phyloP scores from a whole-genome alignment of 2,888 invertebrate genomes.

The Catocala sponsa region DNA sequence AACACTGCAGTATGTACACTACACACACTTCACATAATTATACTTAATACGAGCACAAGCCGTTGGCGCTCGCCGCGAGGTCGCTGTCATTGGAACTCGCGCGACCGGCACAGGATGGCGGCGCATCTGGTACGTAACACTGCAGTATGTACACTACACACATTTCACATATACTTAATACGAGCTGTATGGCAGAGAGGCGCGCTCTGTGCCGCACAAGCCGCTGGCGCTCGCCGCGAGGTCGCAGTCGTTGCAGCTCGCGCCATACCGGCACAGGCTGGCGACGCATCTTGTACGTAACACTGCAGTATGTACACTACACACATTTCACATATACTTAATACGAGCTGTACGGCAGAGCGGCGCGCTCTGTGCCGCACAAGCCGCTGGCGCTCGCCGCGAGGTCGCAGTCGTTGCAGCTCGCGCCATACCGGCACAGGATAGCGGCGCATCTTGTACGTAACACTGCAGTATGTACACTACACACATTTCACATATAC shows the following conservation, averaged over 20 bases:
- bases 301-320: conserved; percentile 9
- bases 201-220: conserved; percentile 72
- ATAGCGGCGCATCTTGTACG: conserved; percentile 91
- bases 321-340: neutral
- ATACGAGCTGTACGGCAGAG: too few relatives aligned
- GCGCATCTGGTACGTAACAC: conserved; percentile 89
- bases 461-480: conserved; percentile 19
- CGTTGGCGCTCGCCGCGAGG: conserved; percentile 90
- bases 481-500: neutral
- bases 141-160: conserved; percentile 11
- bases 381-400: conserved; percentile 86
- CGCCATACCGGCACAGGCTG: conserved; percentile 90
- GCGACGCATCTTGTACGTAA: conserved; percentile 90
- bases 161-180: neutral
- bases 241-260: conserved; percentile 91
- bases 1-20: conserved; percentile 12
- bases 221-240: conserved; percentile 90
- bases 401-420: conserved; percentile 91
- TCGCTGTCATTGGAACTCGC: conserved; percentile 92
- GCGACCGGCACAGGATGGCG: conserved; percentile 89
- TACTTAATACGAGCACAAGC: conserved; percentile 61
- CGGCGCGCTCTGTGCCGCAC: too few relatives aligned
- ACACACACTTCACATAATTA: neutral
- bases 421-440: conserved; percentile 91
- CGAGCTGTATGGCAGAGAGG: conserved; percentile 79